phyloP scores from a whole-genome alignment of 2,113 vertebrate species.

The Cervus canadensis region DNA sequence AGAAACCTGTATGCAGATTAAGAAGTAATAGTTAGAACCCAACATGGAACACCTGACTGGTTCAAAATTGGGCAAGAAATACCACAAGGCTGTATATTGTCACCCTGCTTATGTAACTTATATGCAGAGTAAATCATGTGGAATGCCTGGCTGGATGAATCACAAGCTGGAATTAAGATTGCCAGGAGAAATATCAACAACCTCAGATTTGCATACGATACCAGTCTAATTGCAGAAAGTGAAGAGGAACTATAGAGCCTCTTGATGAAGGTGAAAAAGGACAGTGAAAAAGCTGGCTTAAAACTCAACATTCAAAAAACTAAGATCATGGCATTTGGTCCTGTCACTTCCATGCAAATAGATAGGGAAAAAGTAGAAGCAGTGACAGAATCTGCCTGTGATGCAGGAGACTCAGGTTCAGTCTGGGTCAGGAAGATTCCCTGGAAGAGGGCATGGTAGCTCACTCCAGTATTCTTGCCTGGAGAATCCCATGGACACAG shows the following conservation, averaged over 20 bases:
- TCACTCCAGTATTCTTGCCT: background rate
- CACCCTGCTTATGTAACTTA: background rate
- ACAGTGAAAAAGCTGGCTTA: background rate
- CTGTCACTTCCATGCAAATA: background rate
- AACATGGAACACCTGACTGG: background rate
- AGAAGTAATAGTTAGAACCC: background rate
- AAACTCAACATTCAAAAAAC: background rate
- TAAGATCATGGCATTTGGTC: background rate
- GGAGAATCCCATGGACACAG: background rate
- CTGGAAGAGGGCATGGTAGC: background rate
- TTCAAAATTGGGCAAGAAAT: background rate
- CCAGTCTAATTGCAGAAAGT: background rate
- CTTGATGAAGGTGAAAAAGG: background rate
- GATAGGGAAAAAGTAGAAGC: background rate
- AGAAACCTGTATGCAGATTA: background rate
- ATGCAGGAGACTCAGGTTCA: background rate
- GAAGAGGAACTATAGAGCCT: background rate
- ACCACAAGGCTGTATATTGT: background rate
- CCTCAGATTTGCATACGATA: background rate
- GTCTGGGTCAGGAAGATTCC: background rate
- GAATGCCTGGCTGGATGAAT: background rate
- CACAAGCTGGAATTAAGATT: background rate
- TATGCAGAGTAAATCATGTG: background rate
- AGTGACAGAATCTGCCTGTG: background rate
- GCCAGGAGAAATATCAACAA: background rate